Base-by-base conservation (phyloP, 1,140 invertebrate species). In the Portunus trituberculatus region DNA sequence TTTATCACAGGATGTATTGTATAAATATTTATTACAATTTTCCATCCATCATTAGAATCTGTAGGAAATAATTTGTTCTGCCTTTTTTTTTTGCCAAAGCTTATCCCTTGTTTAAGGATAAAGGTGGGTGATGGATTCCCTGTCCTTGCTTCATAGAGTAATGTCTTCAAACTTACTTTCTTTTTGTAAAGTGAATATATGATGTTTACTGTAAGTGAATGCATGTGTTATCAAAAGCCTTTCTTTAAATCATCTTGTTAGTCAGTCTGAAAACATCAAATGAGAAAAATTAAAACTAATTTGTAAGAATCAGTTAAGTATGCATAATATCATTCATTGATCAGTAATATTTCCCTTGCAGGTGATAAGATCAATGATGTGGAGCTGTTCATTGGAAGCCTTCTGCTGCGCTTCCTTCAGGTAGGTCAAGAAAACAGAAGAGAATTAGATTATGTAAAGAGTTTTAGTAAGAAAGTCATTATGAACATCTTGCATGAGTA, bases 61-160 rank as follows among this genome's bases (percentile, higher is more conserved):
- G 67, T n/a, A 76, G 67, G n/a, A 76, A 76, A 20, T 76, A 76
- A 76, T n/a, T 25, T 16, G 6, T 8, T 76, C n/a, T 76, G 67
- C 12, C 76, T n/a, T 95, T 25, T 82, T 45, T 46, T 88, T 59
- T 87, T 76, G 29, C 32, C 59, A 89, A 83, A 95, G 94, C 90
- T 46, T 95, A 95, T 59, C 94, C 94, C 29, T 39, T 95, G 31
- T 92, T 95, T 82, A 95, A 95, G 94, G 94, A 95, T 82, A 92
- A 95, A 95, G 94, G 94, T 92, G 83, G 82, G 94, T 95, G 67
- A 88, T 39, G 67, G 67, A 76, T 76, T n/a, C 67, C n/a, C 2
- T 76, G 20, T 20, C 1, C 1, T 20, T 20, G 67, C 67, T 76
- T 25, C 6, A 20, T 76, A 76, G 8, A n/a, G 20, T 76, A 76